Evolutionary conservation across 2,888 invertebrate genomes (phyloP), one percentile per base, ranked within the genome.

Genomic region (Petrolisthes cinctipes): DNA sequence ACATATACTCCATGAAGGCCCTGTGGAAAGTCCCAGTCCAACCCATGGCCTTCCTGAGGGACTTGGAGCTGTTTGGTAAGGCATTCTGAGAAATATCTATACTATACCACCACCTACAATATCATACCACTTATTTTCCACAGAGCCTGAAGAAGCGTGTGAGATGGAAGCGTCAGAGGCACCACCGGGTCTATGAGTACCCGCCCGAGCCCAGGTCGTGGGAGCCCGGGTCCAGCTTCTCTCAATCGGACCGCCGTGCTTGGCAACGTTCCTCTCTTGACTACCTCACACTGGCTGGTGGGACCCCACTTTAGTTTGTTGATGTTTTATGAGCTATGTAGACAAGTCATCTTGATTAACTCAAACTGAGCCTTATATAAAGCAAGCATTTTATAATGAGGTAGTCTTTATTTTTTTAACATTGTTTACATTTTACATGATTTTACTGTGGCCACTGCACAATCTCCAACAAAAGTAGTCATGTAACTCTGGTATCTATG

Each of bases 151-250:
- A 85, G 85, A 88, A 88, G 73, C 73, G 85, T 91, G 96, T 97
- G 80, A 96, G 95, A 93, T 97, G 96, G 94, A 96, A 96, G 92
- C 95, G 96, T 84, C 96, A 96, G 93, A 95, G 96, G 92, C 96
- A 96, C 93, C 96, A 96, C 93, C 96, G 96, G 92, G 96, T 96
- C 89, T 97, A 96, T 93, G 96, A 96, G 93, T 96, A 97, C 93
- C 96, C 96, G 82, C 95, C 95, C 91, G 96, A 96, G 93, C 92
- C 85, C 92, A 93, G 87, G 91, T 92, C 89, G 89, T 91, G 78
- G 89, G 82, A 85, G 75, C 83, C 61, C 92, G 91, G 88, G 92
- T 80, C 87, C 79, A 82, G 82, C 82, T 51, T 66, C 4, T 11
- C n/a, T n/a, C 71, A 71, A 4, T n/a, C 71, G 11, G 71, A 71